These are phyloP conservation scores for Archips crataeganus DNA, from an alignment of 2,888 invertebrate species.

Conservation along the genomic window DNA sequence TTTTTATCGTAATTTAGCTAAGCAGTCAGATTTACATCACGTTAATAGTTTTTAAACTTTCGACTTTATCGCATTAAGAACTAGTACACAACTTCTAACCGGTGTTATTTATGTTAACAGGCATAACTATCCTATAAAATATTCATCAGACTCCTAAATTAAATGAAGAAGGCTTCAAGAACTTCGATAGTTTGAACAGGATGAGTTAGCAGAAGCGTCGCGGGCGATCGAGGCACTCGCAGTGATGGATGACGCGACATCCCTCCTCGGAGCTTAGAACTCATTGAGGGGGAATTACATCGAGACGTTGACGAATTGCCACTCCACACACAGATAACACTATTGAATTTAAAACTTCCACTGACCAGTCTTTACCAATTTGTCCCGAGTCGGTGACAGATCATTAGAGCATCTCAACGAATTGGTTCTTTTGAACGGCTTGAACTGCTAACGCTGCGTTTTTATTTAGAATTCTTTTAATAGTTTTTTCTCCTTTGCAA, in stretches of 20 bases:
- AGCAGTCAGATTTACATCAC: not conserved
- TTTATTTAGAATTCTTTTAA: not conserved
- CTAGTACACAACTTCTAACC: not conserved
- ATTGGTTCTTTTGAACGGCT: conserved; percentile 4
- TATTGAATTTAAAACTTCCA: conserved; percentile 77
- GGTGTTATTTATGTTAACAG: conserved; percentile 36
- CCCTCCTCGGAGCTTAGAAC: conserved; percentile 74
- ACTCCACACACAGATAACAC: conserved; percentile 73
- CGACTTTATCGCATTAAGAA: not conserved
- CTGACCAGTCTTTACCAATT: conserved; percentile 42
- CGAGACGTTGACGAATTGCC: conserved; percentile 82
- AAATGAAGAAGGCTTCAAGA: conserved; percentile 49
- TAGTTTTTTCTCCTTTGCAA: not conserved
- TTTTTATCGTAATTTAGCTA: not conserved
- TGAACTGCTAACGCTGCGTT: not conserved
- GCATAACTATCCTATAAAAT: conserved; percentile 36
- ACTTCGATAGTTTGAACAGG: conserved; percentile 56
- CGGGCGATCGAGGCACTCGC: conserved; percentile 58
- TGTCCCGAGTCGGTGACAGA: conserved; percentile 37
- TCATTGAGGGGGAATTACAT: conserved; percentile 82
- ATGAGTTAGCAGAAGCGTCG: conserved; percentile 64
- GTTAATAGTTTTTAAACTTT: conserved; percentile 10
- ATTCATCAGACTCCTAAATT: conserved; percentile 40
- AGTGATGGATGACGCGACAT: conserved; percentile 80
- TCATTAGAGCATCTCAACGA: conserved; percentile 30